Percentiles rank a stretch among this genome's conserved stretches.
phyloP scores from a whole-genome alignment of 2,113 vertebrate genomes.

The Sigmodon hispidus region DNA sequence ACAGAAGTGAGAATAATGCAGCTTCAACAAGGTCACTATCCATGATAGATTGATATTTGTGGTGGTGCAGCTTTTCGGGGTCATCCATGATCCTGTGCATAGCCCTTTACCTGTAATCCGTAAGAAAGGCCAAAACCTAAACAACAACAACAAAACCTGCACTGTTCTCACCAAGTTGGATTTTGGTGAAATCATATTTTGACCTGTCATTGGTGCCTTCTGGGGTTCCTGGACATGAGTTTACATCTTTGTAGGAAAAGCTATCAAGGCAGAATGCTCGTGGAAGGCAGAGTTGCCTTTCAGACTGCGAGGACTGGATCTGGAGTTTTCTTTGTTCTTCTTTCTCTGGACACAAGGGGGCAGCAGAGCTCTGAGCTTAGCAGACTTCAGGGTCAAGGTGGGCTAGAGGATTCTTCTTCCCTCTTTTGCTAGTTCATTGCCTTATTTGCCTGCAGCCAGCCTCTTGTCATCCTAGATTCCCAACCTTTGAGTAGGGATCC shows the following conservation, averaged over 20 bases:
- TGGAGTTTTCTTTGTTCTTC: background rate
- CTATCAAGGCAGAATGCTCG: too few relatives aligned
- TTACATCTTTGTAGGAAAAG: background rate
- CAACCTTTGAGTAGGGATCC: too few relatives aligned
- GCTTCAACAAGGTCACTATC: background rate
- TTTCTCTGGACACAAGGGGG: constrained; percentile 69
- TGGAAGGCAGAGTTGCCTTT: background rate
- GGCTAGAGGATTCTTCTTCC: background rate
- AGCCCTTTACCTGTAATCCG: background rate
- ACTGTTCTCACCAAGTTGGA: background rate
- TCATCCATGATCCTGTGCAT: background rate
- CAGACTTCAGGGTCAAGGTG: background rate
- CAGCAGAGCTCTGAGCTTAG: constrained; percentile 59
- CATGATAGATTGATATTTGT: background rate
- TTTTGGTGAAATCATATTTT: background rate
- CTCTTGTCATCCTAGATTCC: background rate
- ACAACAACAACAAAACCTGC: background rate
- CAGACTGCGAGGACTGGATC: background rate
- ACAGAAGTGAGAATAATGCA: background rate
- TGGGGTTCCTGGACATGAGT: background rate
- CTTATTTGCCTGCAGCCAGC: background rate
- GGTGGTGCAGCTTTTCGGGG: background rate
- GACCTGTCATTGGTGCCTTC: background rate
- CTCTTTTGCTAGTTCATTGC: background rate
- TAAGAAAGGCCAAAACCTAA: background rate